Percentiles rank a stretch among this genome's conserved stretches.
Evolutionary conservation across 2,113 vertebrate species (phyloP).

Genomic region (Bos indicus): DNA sequence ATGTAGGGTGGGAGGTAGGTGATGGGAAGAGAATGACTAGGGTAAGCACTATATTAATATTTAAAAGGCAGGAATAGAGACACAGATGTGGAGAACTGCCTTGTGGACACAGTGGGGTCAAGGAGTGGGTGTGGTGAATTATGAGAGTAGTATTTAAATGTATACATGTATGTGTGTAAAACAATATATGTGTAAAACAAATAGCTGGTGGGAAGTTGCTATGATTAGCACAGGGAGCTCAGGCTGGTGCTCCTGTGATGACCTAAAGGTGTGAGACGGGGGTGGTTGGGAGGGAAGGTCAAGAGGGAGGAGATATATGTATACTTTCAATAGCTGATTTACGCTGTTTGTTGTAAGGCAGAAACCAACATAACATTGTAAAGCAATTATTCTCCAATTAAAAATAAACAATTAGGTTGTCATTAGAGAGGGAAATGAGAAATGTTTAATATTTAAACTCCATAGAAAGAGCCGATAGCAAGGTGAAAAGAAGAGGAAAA

Average conservation of each 20-base stretch:
- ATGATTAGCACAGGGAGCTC: neutral
- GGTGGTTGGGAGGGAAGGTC: neutral
- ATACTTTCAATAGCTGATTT: neutral
- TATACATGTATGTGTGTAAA: neutral
- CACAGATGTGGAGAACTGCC: neutral
- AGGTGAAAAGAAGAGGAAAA: neutral
- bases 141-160: neutral
- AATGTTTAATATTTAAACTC: neutral
- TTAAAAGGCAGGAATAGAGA: neutral
- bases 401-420: neutral
- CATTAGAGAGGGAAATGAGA: neutral
- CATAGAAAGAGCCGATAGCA: neutral
- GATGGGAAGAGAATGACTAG: neutral
- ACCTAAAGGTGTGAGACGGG: neutral
- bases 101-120: neutral
- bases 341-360: neutral
- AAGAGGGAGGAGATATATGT: neutral
- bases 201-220: neutral
- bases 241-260: neutral
- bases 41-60: neutral
- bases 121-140: neutral
- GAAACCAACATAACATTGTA: neutral
- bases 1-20: rapidly evolving
- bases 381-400: neutral
- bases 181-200: neutral